phyloP scores from a whole-genome alignment of 2,888 invertebrate species.

The Lacanobia wlatinum region DNA sequence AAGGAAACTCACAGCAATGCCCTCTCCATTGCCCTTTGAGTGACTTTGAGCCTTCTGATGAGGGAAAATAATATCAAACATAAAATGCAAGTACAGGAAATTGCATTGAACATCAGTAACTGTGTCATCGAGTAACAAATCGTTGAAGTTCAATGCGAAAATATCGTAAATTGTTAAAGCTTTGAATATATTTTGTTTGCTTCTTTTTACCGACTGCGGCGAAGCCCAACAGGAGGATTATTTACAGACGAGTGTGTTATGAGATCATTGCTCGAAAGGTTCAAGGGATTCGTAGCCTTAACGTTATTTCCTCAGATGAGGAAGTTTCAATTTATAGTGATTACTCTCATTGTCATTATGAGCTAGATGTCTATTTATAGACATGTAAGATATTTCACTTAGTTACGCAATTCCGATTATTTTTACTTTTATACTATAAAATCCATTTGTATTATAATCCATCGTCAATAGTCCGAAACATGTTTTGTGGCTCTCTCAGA shows the following conservation, averaged over 20 bases:
- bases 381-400: not conserved
- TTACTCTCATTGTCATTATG: constrained; percentile 3
- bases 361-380: constrained; percentile 17
- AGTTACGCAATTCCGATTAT: not conserved
- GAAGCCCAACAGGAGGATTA: no score
- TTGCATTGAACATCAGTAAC: constrained; percentile 25
- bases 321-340: constrained; percentile 61
- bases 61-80: constrained; percentile 39
- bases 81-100: constrained; percentile 51
- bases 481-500: not conserved
- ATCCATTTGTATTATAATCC: not conserved
- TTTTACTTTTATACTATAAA: not conserved
- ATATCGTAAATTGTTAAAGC: constrained; percentile 35
- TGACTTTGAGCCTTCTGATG: no score
- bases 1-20: no score
- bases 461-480: not conserved
- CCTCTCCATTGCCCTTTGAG: no score
- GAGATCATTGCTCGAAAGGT: constrained; percentile 64
- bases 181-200: constrained; percentile 35
- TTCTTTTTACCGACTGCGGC: constrained; percentile 26
- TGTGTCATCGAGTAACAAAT: constrained; percentile 38
- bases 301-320: constrained; percentile 63
- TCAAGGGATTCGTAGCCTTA: constrained; percentile 60
- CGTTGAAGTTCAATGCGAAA: constrained; percentile 41
- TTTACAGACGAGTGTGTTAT: constrained; percentile 35